These are phyloP conservation scores for Hoplias malabaricus DNA, from an alignment of 2,113 vertebrate genomes.

Conservation along the genomic window DNA sequence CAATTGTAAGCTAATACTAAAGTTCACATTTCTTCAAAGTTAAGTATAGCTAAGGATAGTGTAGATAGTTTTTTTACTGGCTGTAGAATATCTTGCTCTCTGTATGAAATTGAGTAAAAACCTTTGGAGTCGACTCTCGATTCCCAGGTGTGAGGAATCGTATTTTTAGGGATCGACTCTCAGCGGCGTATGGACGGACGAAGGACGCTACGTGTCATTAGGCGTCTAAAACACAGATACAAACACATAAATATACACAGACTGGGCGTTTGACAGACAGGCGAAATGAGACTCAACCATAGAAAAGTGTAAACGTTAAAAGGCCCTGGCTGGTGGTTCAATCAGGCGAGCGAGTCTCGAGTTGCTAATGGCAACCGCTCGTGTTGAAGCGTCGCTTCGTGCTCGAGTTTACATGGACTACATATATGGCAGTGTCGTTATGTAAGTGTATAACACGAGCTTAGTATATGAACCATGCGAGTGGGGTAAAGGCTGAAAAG, in stretches of 20 bases:
- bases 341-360: constrained; percentile 47
- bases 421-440: background rate
- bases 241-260: background rate
- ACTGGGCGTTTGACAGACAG: background rate
- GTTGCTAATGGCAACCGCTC: constrained; percentile 58
- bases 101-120: no score
- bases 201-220: background rate
- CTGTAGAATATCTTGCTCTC: no score
- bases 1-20: no score
- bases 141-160: no score
- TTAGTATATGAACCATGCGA: background rate
- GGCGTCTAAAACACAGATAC: constrained; percentile 35
- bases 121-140: no score
- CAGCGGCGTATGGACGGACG: background rate
- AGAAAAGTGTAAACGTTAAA: background rate
- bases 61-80: no score
- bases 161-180: no score
- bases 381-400: constrained; percentile 13
- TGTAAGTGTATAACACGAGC: background rate
- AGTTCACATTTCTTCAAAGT: no score
- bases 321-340: background rate
- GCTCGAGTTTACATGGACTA: background rate
- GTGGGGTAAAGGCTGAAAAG: no score
- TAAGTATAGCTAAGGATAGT: no score
- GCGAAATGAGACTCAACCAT: background rate